Evolutionary conservation across 2,888 invertebrate species (phyloP), one percentile per base, ranked within the genome.

Genomic region (Lissonota sp.): DNA sequence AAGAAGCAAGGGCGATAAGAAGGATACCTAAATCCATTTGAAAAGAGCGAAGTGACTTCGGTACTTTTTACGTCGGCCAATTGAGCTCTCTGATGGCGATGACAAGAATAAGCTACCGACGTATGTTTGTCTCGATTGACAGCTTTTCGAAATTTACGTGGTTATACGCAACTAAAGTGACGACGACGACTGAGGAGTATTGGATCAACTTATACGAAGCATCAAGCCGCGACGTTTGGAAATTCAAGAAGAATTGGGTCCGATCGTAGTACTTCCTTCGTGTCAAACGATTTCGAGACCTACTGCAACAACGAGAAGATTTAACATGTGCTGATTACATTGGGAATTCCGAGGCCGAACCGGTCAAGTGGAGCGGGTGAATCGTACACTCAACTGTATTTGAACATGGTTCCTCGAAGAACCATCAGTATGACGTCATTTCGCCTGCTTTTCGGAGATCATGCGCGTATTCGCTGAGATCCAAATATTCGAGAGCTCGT

Each of bases 291-390:
- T 14, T 80, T 80, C 57, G 14, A 63, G 12, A 39, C 37, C 1
- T 83, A 66, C 39, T 83, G 83, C 42, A 53, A n/a, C 5, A 64
- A 63, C 5, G 55, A 74, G 10, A 53, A 55, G 2, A 71, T 82
- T 14, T 57, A 71, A 10, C 78, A 78, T 60, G 64, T 58, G 2
- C 26, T 51, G 10, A 70, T 51, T 8, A 69, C 64, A 0, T 74
- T 74, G 26, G 85, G 91, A 3, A 83, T 91, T 8, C 90, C 92
- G 6, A 75, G 90, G 58, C 87, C 88, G 8, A 92, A 92, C 71
- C 71, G 90, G 91, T 0, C 91, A 92, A 70, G 89, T 90, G 0
- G 89, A 91, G 62, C 73, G 90, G 8, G 78, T 91, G 0, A 86
- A 92, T 73, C 73, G 85, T 5, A 88, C 85, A 0, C 83, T 37